These are phyloP conservation scores for Marcusenius ussheri DNA, from an alignment of 2,113 vertebrate genomes.

Conservation along the genomic window DNA sequence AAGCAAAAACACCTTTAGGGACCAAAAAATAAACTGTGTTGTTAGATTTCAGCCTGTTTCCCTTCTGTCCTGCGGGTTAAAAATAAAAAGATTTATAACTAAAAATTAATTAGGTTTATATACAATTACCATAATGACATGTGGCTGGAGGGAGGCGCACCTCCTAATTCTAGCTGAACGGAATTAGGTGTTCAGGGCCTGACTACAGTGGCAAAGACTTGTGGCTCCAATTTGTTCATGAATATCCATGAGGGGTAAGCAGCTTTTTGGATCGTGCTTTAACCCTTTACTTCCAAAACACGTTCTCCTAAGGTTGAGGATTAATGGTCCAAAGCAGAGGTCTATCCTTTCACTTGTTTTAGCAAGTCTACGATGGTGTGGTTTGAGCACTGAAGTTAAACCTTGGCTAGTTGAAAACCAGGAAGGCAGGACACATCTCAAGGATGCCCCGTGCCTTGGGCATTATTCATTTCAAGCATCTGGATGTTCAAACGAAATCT, in stretches of 20 bases:
- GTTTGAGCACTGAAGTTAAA: neutral
- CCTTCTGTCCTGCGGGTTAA: neutral
- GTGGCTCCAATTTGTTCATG: neutral
- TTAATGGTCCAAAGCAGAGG: neutral
- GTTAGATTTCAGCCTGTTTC: neutral
- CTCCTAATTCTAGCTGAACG: neutral
- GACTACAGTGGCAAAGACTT: neutral
- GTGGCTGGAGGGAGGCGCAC: neutral
- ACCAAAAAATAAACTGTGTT: neutral
- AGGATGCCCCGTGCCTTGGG: neutral
- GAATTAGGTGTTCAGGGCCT: neutral
- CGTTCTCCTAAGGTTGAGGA: neutral
- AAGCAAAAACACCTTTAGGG: neutral
- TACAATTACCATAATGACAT: neutral
- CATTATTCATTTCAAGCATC: neutral
- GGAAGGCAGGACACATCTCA: neutral
- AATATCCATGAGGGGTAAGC: neutral
- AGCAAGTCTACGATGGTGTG: neutral
- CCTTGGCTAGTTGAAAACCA: neutral
- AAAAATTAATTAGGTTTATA: slow-evolving; percentile 1
- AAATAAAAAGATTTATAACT: neutral
- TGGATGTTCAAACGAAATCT: neutral
- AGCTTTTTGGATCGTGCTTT: neutral
- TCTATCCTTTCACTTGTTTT: neutral
- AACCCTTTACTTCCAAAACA: neutral